phyloP scores from a whole-genome alignment of 1,140 invertebrate species.

The Dreissena polymorpha region DNA sequence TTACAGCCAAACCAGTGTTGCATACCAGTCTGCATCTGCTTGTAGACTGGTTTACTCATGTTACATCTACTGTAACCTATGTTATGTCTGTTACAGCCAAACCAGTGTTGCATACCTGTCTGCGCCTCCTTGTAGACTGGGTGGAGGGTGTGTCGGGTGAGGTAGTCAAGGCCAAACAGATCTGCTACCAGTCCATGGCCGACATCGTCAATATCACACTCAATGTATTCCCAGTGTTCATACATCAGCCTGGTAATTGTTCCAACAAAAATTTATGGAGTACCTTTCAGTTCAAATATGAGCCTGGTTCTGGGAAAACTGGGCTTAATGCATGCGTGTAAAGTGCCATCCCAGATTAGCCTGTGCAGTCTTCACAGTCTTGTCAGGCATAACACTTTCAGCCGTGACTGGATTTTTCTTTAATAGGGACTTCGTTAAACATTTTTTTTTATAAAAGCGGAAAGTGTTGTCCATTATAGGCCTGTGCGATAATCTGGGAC shows the following conservation, averaged over 20 bases:
- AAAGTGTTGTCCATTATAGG: too few relatives aligned
- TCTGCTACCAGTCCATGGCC: slow-evolving; percentile 80
- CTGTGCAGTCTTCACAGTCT: too few relatives aligned
- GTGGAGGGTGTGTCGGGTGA: slow-evolving; percentile 80
- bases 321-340: too few relatives aligned
- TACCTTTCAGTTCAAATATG: neutral
- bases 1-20: slow-evolving; percentile 79
- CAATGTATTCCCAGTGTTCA: slow-evolving; percentile 81
- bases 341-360: too few relatives aligned
- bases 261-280: neutral
- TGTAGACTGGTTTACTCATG: slow-evolving; percentile 79
- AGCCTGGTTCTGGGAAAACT: too few relatives aligned
- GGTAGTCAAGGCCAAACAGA: slow-evolving; percentile 82
- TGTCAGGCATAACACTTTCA: too few relatives aligned
- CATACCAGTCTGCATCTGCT: slow-evolving; percentile 78
- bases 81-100: slow-evolving; percentile 74
- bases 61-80: too few relatives aligned
- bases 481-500: too few relatives aligned
- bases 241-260: slow-evolving; percentile 79
- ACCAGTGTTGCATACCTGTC: slow-evolving; percentile 76
- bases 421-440: neutral
- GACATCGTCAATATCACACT: slow-evolving; percentile 80
- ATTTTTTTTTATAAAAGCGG: neutral
- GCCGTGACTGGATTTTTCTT: too few relatives aligned
- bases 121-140: slow-evolving; percentile 80